Evolutionary conservation across 2,888 invertebrate genomes (phyloP).

Genomic region (Sericinus montela): DNA sequence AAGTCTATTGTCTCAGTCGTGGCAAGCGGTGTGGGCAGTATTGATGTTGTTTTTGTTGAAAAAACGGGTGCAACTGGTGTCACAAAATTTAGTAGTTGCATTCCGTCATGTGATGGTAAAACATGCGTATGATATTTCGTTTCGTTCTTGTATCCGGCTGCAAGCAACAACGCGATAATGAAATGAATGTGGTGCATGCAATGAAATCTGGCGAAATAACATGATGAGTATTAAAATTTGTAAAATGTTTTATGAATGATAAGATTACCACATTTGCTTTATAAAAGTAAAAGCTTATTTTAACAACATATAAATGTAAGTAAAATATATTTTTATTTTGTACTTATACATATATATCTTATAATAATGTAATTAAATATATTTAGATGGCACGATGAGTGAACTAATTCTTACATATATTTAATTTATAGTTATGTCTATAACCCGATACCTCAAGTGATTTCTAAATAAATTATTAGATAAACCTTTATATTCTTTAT

Average conservation of each 20-base stretch:
- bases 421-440: no score
- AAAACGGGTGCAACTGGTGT: constrained; percentile 44
- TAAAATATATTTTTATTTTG: no score
- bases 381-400: no score
- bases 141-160: constrained; percentile 53
- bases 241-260: constrained; percentile 1
- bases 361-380: no score
- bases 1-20: constrained; percentile 45
- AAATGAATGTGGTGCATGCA: constrained; percentile 36
- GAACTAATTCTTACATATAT: no score
- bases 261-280: not conserved
- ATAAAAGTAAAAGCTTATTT: no score
- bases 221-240: no score
- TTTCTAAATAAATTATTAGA: no score
- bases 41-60: constrained; percentile 34
- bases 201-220: constrained; percentile 17
- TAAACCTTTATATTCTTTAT: no score
- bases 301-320: no score
- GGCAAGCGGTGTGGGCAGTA: constrained; percentile 36
- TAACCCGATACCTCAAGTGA: no score
- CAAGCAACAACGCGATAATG: constrained; percentile 58
- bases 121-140: constrained; percentile 36
- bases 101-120: constrained; percentile 37
- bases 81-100: constrained; percentile 42
- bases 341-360: no score